phyloP scores from a whole-genome alignment of 2,888 invertebrate species.

The Capitulum mitella region DNA sequence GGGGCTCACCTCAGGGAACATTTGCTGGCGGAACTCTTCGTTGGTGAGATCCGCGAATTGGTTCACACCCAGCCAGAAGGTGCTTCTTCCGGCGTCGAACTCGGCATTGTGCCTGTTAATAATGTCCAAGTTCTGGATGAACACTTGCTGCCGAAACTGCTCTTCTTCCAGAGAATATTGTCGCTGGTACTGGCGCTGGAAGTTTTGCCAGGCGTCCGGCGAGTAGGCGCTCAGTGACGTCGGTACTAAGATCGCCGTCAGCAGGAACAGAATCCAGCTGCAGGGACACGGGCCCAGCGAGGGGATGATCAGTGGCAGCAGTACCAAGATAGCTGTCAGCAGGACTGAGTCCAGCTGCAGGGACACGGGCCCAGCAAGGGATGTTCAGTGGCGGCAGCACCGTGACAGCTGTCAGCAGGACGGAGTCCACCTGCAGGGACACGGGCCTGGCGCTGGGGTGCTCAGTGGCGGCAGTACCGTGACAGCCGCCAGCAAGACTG shows the following conservation, averaged over 20 bases:
- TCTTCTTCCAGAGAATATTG: background rate
- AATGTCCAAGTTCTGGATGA: background rate
- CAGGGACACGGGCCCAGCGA: background rate
- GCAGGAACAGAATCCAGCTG: background rate
- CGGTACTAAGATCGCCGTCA: background rate
- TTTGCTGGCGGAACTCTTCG: background rate
- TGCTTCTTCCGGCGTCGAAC: background rate
- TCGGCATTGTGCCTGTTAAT: background rate
- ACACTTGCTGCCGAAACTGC: background rate
- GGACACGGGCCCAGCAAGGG: too few relatives aligned
- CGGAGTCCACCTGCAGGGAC: too few relatives aligned
- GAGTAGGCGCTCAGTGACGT: background rate
- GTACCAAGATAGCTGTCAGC: background rate
- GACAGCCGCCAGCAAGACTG: too few relatives aligned
- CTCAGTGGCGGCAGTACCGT: too few relatives aligned
- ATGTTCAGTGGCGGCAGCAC: too few relatives aligned
- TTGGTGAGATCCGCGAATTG: conserved; percentile 2
- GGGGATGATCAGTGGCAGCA: too few relatives aligned
- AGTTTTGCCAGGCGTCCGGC: background rate
- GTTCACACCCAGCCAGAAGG: background rate
- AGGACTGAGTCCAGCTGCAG: too few relatives aligned
- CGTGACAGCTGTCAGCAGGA: too few relatives aligned
- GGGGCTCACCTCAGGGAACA: background rate
- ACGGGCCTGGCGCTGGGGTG: too few relatives aligned
- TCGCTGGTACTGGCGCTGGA: background rate